A percentile compares a stretch with the other conserved stretches of the same genome.
These are phyloP conservation scores for Tapera naevia DNA, from an alignment of 2,797 vertebrate species.

Conservation along the genomic window DNA sequence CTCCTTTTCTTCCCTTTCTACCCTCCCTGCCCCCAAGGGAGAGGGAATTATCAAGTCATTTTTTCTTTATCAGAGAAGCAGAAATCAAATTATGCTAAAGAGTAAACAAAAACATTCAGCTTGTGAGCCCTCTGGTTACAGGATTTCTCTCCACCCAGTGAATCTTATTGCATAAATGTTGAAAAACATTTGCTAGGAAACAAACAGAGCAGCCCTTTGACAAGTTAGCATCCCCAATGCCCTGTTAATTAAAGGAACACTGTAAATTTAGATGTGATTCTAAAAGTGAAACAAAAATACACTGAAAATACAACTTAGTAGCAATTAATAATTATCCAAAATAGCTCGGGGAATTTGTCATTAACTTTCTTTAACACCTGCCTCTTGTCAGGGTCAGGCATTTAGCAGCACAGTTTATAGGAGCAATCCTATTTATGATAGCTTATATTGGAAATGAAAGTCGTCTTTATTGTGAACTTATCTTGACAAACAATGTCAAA, in stretches of 20 bases:
- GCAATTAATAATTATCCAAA: neutral
- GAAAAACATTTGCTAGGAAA: neutral
- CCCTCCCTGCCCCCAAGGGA: neutral
- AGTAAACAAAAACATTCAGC: constrained; percentile 2
- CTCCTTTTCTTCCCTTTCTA: neutral
- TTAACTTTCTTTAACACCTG: neutral
- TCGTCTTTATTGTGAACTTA: constrained; percentile 69
- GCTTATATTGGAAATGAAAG: constrained; percentile 59
- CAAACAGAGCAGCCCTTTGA: neutral
- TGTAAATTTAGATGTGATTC: neutral
- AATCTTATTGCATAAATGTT: neutral
- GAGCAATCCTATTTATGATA: constrained; percentile 13
- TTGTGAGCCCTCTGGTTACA: neutral
- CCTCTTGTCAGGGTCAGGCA: neutral
- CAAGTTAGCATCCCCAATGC: neutral
- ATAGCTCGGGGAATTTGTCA: neutral
- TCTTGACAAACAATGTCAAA: constrained; percentile 72
- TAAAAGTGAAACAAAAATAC: neutral
- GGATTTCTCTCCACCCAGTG: neutral
- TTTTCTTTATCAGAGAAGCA: neutral
- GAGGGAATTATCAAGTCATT: neutral
- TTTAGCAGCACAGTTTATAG: neutral
- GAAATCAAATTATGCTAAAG: constrained; percentile 10
- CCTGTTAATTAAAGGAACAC: neutral
- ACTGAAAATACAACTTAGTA: neutral